Conservation (phyloP, 2,113 vertebrate species). For the Platysternon megacephalum region DNA sequence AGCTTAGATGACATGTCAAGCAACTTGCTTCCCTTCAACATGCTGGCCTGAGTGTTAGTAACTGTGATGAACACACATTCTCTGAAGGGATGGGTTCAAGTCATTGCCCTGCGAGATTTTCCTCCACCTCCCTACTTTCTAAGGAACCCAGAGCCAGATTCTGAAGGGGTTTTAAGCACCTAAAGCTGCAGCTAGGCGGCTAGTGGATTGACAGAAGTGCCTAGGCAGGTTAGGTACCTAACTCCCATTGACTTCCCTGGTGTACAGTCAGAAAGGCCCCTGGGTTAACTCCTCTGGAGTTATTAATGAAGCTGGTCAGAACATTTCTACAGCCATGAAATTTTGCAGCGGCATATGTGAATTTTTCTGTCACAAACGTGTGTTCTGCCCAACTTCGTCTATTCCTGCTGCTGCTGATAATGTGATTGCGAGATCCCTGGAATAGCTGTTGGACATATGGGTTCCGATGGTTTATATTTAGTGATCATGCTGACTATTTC, state of each 20-base stretch:
- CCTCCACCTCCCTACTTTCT: background rate
- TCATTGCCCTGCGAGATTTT: background rate
- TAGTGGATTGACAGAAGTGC: accelerated
- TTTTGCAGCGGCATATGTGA: background rate
- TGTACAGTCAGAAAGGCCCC: background rate
- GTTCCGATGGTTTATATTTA: background rate
- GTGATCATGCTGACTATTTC: background rate
- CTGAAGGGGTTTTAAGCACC: background rate
- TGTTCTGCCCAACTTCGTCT: background rate
- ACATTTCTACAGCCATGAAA: background rate
- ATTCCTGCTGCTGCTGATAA: background rate
- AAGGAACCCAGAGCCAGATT: background rate
- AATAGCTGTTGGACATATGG: background rate
- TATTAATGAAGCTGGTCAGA: background rate
- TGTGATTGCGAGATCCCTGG: background rate
- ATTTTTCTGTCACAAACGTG: background rate
- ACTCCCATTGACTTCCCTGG: background rate
- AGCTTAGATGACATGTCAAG: background rate
- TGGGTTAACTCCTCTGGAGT: background rate
- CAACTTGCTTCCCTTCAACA: background rate
- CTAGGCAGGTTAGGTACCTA: background rate
- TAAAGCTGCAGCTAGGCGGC: background rate
- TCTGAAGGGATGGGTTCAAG: background rate
- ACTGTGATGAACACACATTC: background rate
- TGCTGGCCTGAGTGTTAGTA: accelerated